Conservation (phyloP, 2,797 vertebrate genomes). For the Arnoldichthys spilopterus region DNA sequence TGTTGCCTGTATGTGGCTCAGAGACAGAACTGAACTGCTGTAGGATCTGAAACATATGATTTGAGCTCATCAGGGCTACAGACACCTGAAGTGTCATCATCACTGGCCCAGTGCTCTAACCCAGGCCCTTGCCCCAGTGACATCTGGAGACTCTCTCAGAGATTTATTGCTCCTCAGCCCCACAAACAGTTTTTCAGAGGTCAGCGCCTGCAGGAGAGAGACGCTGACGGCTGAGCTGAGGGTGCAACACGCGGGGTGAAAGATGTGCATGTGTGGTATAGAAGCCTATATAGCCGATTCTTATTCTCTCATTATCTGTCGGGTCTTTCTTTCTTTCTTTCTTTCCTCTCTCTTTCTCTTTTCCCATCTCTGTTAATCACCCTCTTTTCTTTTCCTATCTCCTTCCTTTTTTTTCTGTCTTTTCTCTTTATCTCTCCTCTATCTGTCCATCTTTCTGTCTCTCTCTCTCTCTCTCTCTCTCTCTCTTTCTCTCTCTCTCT, state of each 20-base stretch:
- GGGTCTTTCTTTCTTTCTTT: too few species aligned
- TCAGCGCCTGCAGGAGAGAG: slow-evolving; percentile 57
- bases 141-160: slow-evolving; percentile 27
- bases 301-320: too few species aligned
- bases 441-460: too few species aligned
- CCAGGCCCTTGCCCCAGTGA: slow-evolving; percentile 16
- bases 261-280: neutral
- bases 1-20: slow-evolving; percentile 6
- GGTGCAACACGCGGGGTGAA: neutral
- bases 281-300: neutral
- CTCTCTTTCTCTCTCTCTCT: too few species aligned
- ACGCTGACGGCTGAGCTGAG: slow-evolving; percentile 62
- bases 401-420: too few species aligned
- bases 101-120: neutral
- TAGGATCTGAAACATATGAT: slow-evolving; percentile 23
- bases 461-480: too few species aligned
- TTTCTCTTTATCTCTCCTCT: neutral
- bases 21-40: neutral
- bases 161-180: neutral
- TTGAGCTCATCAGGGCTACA: neutral
- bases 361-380: too few species aligned
- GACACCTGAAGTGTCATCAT: neutral
- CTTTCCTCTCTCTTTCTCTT: too few species aligned
- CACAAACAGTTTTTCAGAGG: slow-evolving; percentile 35
- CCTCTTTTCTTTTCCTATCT: too few species aligned